Percentiles rank a stretch among this genome's conserved stretches.
These are phyloP conservation scores for Cataglyphis hispanica DNA, from an alignment of 1,140 invertebrate species.

Conservation along the genomic window DNA sequence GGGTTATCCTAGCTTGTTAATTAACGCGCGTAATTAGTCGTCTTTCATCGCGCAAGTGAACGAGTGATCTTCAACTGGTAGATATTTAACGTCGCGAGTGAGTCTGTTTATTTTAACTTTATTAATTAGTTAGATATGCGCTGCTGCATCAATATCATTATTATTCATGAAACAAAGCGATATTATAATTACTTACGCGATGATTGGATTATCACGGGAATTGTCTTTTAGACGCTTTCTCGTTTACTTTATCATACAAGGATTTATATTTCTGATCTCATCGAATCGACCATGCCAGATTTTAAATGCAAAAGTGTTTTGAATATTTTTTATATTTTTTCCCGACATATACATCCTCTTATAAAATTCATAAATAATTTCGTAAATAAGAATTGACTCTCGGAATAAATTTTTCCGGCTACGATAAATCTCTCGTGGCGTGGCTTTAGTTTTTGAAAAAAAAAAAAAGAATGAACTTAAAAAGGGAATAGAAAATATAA, in stretches of 20 bases:
- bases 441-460: not conserved
- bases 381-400: slow-evolving; percentile 6
- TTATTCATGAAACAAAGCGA: not conserved
- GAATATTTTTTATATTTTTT: not conserved
- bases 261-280: not conserved
- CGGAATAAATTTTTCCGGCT: not conserved
- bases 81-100: not conserved
- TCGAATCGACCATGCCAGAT: not conserved
- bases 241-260: not conserved
- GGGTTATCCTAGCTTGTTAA: slow-evolving; percentile 24
- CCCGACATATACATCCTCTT: not conserved
- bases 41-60: not conserved
- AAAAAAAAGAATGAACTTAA: slow-evolving; percentile 7
- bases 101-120: slow-evolving; percentile 14
- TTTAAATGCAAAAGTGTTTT: not conserved
- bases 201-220: not conserved
- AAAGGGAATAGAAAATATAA: slow-evolving; percentile 13
- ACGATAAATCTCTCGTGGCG: not conserved
- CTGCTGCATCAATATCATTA: not conserved
- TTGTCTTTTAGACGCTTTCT: slow-evolving; percentile 8
- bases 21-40: slow-evolving; percentile 40
- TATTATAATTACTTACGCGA: not conserved
- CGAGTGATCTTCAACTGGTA: slow-evolving; percentile 31
- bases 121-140: slow-evolving; percentile 10
- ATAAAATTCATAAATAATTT: slow-evolving; percentile 7